Base-by-base conservation (phyloP, 2,797 vertebrate species). In the Eremophila alpestris region DNA sequence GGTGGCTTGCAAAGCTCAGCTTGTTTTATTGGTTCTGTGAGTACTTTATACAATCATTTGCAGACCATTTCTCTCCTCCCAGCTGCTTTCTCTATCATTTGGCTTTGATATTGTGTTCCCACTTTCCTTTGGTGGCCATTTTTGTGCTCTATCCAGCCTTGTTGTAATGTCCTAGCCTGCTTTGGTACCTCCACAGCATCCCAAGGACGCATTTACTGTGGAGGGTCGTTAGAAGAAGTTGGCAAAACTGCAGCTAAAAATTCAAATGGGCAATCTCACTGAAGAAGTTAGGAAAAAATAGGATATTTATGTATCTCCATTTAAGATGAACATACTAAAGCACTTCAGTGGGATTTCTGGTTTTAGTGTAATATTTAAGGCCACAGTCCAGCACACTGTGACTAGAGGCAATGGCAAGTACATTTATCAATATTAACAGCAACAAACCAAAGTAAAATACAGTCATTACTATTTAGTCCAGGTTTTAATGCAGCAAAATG, bases 351-450 rank as follows among this genome's bases (percentile, higher is more conserved):
- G 27, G 16, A 63, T 83, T 94, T 92, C 79, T 73, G 11, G 30
- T 14, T 83, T 51, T 68, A 46, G 60, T 89, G 45, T 49, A 67
- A 51, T 45, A 55, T 62, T 79, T 79, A 90, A 82, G 75, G 55
- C 54, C 26, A 19, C 5, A 21, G 54, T 78, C 40, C 34, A 83
- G 62, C 26, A 68, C 11, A 13, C 16, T 78, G 26, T 80, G 76
- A 65, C 58, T 75, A 41, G 21, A 81, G 24, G 51, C 65, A 86
- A 63, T 55, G 59, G 43, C n/a, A 83, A 89, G 58, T 83, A n/a
- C 21, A 52, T 88, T 89, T 76, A 59, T 90, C 67, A 83, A 38
- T 12, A 20, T 52, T 69, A 93, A 48, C 22, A 88, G 21, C 70
- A 52, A 88, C 30, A 68, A 88, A 76, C 32, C 10, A 67, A 81